A percentile compares a stretch with the other conserved stretches of the same genome.
Conservation (phyloP, 2,888 invertebrate genomes). For the Criorhina ranunculi region DNA sequence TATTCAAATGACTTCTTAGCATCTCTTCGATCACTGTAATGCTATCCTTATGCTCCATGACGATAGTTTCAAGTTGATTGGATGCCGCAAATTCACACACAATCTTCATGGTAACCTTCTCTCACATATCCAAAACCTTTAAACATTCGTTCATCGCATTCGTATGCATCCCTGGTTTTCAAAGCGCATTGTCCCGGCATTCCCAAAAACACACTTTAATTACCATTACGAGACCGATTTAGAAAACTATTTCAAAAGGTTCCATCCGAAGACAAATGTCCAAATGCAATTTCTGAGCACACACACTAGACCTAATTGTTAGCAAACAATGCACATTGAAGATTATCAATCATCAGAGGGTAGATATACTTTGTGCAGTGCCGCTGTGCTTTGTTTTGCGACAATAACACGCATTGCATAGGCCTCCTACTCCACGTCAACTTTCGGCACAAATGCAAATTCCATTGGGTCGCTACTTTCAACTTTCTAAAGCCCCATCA, state of each 20-base stretch:
- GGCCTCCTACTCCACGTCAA: constrained; percentile 6
- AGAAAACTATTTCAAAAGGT: constrained; percentile 26
- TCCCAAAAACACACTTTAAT: constrained; percentile 41
- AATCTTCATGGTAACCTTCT: no score
- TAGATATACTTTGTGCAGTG: constrained; percentile 1
- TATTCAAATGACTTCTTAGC: no score
- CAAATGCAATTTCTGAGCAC: constrained; percentile 9
- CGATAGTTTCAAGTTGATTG: no score
- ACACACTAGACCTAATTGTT: constrained; percentile 61
- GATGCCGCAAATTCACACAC: no score
- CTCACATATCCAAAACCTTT: no score
- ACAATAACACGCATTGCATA: constrained; percentile 59
- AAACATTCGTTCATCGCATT: neutral
- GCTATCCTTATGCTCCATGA: no score
- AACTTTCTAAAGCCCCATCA: constrained; percentile 35
- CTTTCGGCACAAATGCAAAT: constrained; percentile 53
- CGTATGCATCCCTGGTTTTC: neutral
- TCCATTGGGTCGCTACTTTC: constrained; percentile 60
- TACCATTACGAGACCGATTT: constrained; percentile 52
- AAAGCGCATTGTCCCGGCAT: neutral
- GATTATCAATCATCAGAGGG: constrained; percentile 65
- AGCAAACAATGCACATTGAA: constrained; percentile 58
- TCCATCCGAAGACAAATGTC: neutral
- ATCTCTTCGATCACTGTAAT: no score
- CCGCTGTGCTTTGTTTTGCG: constrained; percentile 49